Base-by-base conservation (phyloP, 2,113 vertebrate species). In the Cygnus atratus region DNA sequence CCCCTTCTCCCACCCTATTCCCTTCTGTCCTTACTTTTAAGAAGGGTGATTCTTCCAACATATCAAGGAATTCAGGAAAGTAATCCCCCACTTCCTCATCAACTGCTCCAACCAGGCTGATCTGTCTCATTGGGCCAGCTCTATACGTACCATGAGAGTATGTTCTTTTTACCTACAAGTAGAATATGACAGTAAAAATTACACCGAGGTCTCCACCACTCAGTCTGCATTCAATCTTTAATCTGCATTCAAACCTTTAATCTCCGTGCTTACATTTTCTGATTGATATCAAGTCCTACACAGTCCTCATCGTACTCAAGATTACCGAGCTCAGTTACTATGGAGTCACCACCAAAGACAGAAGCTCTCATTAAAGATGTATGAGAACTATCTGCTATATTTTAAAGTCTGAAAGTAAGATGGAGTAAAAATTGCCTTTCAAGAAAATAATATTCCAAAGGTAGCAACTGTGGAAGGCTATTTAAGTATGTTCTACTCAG, bases 21-120 rank as follows among this genome's bases (percentile, higher is more conserved):
- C 88, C 90, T 79, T 89, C 92, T 94, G 93, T 88, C 86, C 98
- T 99, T 98, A 99, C 99, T 98, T 99, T 98, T 97, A 99, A 98
- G 98, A 99, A 99, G 57, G 99, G 99, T n/a, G 99, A 99, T 90
- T 99, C 98, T 96, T 99, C 99, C 97, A 99, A 97, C 98, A 99
- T 98, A 97, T 98, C 97, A 92, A 99, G 98, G 97, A 99, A 99
- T 95, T 99, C 99, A 95, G 99, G 99, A 97, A 99, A 99, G 94
- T 99, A 99, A 97, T 99, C 98, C 54, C 99, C 99, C 79, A 99
- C 99, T 98, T 99, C 99, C 96, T 99, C 99, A 93, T 99, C 99
- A 95, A 99, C 99, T 21, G 99, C 99, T 95, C 99, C 99, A 97
- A 99, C 99, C 97, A 99, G 98, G 97, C 99, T 99, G 98, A 99